phyloP scores from a whole-genome alignment of 2,797 vertebrate species.

The Mormyrus proboscirostris region DNA sequence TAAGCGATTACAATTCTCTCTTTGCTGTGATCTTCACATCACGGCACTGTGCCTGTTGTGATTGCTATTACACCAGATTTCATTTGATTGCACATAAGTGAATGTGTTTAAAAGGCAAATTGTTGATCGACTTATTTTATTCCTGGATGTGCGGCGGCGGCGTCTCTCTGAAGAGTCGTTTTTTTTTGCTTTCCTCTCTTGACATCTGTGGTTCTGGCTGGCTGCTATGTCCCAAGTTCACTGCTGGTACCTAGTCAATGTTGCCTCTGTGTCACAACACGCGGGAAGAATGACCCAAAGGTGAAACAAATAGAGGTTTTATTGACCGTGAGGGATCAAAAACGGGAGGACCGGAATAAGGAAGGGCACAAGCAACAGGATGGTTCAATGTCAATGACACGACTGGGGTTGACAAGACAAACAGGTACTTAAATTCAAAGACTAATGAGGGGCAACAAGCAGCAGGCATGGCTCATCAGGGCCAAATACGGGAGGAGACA shows the following conservation, averaged over 20 bases:
- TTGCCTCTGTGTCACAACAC: neutral
- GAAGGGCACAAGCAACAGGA: neutral
- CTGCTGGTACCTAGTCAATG: neutral
- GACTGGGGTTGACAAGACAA: neutral
- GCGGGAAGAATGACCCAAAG: neutral
- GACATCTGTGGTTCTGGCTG: neutral
- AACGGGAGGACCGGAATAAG: neutral
- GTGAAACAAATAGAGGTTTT: neutral
- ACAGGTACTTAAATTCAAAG: neutral
- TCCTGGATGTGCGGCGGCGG: neutral
- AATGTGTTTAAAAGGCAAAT: neutral
- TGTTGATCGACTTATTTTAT: neutral
- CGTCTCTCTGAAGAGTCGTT: neutral
- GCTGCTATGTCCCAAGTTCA: neutral
- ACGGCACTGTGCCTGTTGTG: neutral
- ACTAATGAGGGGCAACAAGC: neutral
- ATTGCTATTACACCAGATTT: neutral
- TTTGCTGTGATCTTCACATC: neutral
- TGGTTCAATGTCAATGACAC: neutral
- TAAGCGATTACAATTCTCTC: neutral
- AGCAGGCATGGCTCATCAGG: neutral
- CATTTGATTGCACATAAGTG: neutral
- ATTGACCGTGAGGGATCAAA: neutral
- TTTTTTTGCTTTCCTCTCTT: neutral
- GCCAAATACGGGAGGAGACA: neutral